Percentiles rank a stretch among this genome's conserved stretches.
phyloP scores from a whole-genome alignment of 2,797 vertebrate species.

The Bovichtus diacanthus region DNA sequence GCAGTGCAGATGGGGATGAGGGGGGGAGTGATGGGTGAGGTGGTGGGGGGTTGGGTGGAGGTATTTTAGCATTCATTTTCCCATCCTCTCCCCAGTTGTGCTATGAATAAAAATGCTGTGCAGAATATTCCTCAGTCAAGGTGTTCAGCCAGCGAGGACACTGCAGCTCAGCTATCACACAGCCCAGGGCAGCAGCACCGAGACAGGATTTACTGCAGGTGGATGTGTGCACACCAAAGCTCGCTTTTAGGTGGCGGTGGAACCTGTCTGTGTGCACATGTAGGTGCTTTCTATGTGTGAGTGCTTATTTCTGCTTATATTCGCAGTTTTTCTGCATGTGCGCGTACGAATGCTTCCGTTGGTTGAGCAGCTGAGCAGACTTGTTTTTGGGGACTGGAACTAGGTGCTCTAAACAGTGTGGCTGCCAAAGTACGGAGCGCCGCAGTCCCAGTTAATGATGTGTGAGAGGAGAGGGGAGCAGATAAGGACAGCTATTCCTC shows the following conservation, averaged over 20 bases:
- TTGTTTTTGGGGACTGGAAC: slow-evolving; percentile 48
- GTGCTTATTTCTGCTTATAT: slow-evolving; percentile 64
- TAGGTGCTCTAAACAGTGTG: slow-evolving; percentile 60
- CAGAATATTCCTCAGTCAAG: slow-evolving; percentile 77
- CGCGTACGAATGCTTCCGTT: slow-evolving; percentile 32
- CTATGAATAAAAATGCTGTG: slow-evolving; percentile 77
- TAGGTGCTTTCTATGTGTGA: slow-evolving; percentile 35
- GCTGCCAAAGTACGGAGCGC: slow-evolving; percentile 64
- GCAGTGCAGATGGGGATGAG: slow-evolving; percentile 1
- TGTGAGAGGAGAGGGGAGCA: slow-evolving; percentile 68
- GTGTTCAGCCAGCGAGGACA: slow-evolving; percentile 68
- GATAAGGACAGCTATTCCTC: slow-evolving; percentile 72
- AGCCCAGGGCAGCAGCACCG: slow-evolving; percentile 66
- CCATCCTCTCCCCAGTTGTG: slow-evolving; percentile 69
- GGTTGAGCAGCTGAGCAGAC: slow-evolving; percentile 53
- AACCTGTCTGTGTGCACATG: slow-evolving; percentile 38
- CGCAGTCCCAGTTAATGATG: slow-evolving; percentile 74
- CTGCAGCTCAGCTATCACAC: slow-evolving; percentile 77
- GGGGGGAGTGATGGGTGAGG: neutral
- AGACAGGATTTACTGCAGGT: slow-evolving; percentile 65
- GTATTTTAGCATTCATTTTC: slow-evolving; percentile 59
- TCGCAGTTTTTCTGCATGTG: slow-evolving; percentile 39
- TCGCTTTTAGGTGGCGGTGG: slow-evolving; percentile 11
- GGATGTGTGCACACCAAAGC: slow-evolving; percentile 38
- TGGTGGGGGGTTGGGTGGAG: neutral